Evolutionary conservation across 2,113 vertebrate genomes (phyloP), one percentile per base, ranked within the genome.

Genomic region (Hemibagrus wyckioides): DNA sequence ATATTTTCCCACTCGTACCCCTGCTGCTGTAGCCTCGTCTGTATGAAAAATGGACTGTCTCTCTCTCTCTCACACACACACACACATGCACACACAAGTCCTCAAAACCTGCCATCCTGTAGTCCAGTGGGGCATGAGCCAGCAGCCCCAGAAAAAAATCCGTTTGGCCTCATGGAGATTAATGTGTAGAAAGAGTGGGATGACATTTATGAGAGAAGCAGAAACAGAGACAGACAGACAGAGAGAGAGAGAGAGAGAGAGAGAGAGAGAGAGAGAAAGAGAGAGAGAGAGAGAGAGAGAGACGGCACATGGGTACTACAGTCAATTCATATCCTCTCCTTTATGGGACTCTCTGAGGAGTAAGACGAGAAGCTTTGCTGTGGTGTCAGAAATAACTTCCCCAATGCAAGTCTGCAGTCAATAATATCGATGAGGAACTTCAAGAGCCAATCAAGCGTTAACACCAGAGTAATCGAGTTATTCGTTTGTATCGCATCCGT

Each of bases 121-220:
- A 77, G 82, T 93, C 92, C 92, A 90, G 89, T 90, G 89, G 93
- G 92, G 90, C 88, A 85, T 87, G 76, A 90, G 92, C 92, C 92
- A 93, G 92, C 91, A 93, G 77, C 76, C 82, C 76, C 87, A 63
- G 84, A 80, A 41, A 80, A 41, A 85, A 80, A 92, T 91, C 91
- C 90, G 88, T 89, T 92, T 88, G 67, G 92, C 91, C 57, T 93
- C 85, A 89, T 81, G 76, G 88, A 92, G 92, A 95, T 94, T 93
- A 93, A 94, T 95, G 93, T 88, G 90, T 65, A 89, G 76, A 92
- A 91, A 87, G 90, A 90, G 89, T 86, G 87, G 88, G 90, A 92
- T 94, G 95, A 93, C 93, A 93, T 94, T 94, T 95, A 94, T 94
- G 93, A 94, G 93, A 89, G 90, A 90, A 56, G 77, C 84, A 89